Conservation (phyloP, 1,140 invertebrate genomes). For the Littorina saxatilis region DNA sequence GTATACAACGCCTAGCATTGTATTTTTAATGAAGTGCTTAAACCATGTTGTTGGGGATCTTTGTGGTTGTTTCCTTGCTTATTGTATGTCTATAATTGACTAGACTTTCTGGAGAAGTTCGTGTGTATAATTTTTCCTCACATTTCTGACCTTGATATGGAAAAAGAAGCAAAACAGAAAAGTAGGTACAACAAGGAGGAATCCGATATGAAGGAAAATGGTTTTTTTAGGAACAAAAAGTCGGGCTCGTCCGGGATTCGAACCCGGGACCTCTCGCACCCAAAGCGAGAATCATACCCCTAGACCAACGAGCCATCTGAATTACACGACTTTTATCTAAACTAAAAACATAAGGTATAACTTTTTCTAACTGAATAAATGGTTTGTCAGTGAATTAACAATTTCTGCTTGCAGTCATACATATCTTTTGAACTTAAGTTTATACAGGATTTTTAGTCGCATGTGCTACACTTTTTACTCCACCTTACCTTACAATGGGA, state of each 20-base stretch:
- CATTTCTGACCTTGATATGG: too few relatives aligned
- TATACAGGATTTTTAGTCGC: background rate
- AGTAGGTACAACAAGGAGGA: too few relatives aligned
- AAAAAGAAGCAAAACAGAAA: too few relatives aligned
- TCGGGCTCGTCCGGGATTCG: constrained; percentile 47
- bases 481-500: too few relatives aligned
- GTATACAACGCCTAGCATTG: too few relatives aligned
- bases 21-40: too few relatives aligned
- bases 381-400: background rate
- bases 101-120: too few relatives aligned
- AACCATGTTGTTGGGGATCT: too few relatives aligned
- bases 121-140: too few relatives aligned
- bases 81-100: too few relatives aligned
- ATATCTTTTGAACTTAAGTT: background rate
- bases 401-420: background rate
- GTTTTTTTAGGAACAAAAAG: background rate
- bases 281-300: constrained; percentile 51
- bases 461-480: background rate
- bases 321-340: background rate
- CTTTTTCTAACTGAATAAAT: background rate
- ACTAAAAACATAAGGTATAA: background rate
- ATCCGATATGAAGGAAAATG: background rate
- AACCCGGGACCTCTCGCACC: constrained; percentile 51
- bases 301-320: constrained; percentile 42
- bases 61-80: too few relatives aligned